phyloP scores from a whole-genome alignment of 2,888 invertebrate genomes.

The Mythimna albipuncta region DNA sequence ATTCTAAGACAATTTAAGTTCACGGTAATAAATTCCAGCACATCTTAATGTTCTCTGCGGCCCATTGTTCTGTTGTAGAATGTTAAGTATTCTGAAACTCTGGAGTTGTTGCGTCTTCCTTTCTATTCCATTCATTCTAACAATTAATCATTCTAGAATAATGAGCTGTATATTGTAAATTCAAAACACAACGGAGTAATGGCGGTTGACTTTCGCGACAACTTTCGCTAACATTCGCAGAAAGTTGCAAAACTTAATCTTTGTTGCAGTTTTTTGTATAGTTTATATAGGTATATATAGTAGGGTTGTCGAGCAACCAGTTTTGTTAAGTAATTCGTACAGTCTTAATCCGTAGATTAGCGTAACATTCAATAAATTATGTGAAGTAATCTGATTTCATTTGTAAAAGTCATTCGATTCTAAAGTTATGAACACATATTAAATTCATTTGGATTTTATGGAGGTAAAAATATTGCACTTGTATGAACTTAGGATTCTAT shows the following conservation, averaged over 20 bases:
- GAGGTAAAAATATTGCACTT: not conserved
- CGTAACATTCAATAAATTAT: not conserved
- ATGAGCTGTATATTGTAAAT: constrained; percentile 51
- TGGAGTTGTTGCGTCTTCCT: constrained; percentile 31
- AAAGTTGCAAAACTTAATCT: constrained; percentile 32
- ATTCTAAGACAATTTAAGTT: not conserved
- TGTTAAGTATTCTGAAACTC: constrained; percentile 34
- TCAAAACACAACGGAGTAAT: constrained; percentile 47
- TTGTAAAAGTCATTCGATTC: not conserved
- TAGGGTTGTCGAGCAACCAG: not conserved
- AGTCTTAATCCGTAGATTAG: too few species aligned
- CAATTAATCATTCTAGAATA: constrained; percentile 58
- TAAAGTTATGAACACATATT: too few species aligned
- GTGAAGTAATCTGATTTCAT: not conserved
- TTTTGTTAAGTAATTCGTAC: not conserved
- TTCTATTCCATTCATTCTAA: constrained; percentile 45
- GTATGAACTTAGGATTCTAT: too few species aligned
- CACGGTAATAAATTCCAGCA: constrained; percentile 12
- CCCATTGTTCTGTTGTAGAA: constrained; percentile 38
- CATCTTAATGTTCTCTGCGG: constrained; percentile 9
- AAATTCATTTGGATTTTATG: too few species aligned
- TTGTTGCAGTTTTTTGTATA: constrained; percentile 37
- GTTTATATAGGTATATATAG: not conserved
- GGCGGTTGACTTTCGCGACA: constrained; percentile 48
- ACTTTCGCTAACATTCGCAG: constrained; percentile 53